Evolutionary conservation across 2,888 invertebrate species (phyloP).

Genomic region (Ophion obscuratus): DNA sequence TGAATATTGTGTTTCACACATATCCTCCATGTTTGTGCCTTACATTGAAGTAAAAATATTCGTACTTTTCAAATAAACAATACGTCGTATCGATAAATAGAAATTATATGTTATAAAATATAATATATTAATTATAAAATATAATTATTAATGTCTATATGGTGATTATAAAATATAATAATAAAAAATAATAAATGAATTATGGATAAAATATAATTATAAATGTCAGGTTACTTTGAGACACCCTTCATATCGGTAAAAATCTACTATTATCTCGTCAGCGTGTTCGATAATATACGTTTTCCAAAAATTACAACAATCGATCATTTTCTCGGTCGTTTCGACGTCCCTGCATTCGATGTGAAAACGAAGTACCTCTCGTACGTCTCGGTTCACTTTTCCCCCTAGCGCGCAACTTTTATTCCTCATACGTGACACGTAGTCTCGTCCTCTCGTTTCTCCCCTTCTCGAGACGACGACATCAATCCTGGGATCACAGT

Average conservation of each 20-base stretch:
- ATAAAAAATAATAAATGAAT: too few species aligned
- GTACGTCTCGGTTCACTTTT: not conserved
- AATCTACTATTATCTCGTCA: not conserved
- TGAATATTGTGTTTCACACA: too few species aligned
- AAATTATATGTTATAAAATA: too few species aligned
- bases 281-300: not conserved
- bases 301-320: not conserved
- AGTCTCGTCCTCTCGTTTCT: not conserved
- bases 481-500: conserved; percentile 53
- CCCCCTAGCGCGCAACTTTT: not conserved
- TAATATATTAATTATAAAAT: too few species aligned
- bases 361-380: not conserved
- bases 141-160: too few species aligned
- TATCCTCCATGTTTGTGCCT: too few species aligned
- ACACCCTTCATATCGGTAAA: not conserved
- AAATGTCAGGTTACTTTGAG: too few species aligned
- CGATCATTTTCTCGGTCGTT: not conserved
- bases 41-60: too few species aligned
- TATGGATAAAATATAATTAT: too few species aligned
- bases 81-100: too few species aligned
- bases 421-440: not conserved
- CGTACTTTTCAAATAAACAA: too few species aligned
- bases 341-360: not conserved
- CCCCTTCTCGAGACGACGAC: conserved; percentile 35
- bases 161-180: too few species aligned